These are phyloP conservation scores for Empidonax alnorum DNA, from an alignment of 2,113 vertebrate genomes.

Conservation along the genomic window DNA sequence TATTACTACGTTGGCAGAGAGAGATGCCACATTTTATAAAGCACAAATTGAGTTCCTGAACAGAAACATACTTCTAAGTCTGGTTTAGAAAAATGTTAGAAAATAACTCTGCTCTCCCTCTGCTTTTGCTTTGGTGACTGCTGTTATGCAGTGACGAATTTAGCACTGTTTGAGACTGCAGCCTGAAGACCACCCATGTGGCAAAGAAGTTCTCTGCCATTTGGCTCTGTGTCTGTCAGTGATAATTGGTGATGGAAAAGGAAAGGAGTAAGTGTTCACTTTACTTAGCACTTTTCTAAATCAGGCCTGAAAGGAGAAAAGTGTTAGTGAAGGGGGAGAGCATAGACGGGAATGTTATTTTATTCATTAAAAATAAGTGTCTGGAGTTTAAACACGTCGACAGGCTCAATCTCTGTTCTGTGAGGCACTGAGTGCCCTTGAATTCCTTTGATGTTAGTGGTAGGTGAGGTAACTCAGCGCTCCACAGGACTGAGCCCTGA, in stretches of 20 bases:
- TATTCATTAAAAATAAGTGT: slow-evolving; percentile 50
- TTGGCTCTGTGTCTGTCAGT: not conserved
- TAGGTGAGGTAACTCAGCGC: not conserved
- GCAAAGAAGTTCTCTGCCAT: not conserved
- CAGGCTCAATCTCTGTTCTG: not conserved
- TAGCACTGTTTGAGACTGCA: not conserved
- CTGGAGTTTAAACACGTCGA: not conserved
- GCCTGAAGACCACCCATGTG: not conserved
- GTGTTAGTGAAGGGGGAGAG: not conserved
- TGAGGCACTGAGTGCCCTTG: not conserved
- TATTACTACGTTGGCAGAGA: not conserved
- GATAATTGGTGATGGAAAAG: slow-evolving; percentile 23
- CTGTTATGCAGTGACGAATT: not conserved
- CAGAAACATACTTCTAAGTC: not conserved
- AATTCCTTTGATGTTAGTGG: not conserved
- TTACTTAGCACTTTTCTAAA: slow-evolving; percentile 33
- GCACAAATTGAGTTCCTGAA: not conserved
- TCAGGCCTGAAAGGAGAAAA: slow-evolving; percentile 22
- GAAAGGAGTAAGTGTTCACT: not conserved
- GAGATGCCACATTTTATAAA: not conserved
- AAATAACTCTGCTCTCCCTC: not conserved
- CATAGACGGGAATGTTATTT: slow-evolving; percentile 32
- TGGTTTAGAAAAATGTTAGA: not conserved
- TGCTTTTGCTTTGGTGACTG: not conserved
- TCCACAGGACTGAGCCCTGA: not conserved